phyloP scores from a whole-genome alignment of 1,140 invertebrate genomes.

The Cylas formicarius region DNA sequence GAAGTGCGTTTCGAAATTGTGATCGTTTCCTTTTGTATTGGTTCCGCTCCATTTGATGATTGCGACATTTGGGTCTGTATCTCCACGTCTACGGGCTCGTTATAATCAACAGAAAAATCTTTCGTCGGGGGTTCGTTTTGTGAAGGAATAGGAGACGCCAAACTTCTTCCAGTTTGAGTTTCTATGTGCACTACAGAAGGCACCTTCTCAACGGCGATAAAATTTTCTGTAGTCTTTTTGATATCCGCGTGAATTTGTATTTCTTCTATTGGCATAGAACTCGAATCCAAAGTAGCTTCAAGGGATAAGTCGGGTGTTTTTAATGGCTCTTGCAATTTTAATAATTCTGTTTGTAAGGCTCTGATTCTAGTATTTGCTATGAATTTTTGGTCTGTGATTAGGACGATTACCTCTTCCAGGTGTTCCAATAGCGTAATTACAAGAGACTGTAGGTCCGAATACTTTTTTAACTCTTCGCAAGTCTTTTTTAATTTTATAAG shows the following conservation, averaged over 20 bases:
- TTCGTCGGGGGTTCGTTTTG: slow-evolving; percentile 26
- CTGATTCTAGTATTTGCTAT: slow-evolving; percentile 51
- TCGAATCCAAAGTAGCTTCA: slow-evolving; percentile 54
- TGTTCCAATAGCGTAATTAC: slow-evolving; percentile 51
- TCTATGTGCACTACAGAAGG: slow-evolving; percentile 39
- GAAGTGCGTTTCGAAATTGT: slow-evolving; percentile 59
- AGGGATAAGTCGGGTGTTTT: slow-evolving; percentile 38
- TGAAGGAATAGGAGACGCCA: slow-evolving; percentile 36
- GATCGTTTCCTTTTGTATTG: slow-evolving; percentile 53
- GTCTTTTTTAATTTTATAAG: slow-evolving; percentile 50
- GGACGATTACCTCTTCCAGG: slow-evolving; percentile 46
- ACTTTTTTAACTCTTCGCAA: slow-evolving; percentile 46
- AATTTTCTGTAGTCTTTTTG: slow-evolving; percentile 26
- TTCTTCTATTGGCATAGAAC: slow-evolving; percentile 55
- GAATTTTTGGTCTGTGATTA: slow-evolving; percentile 50
- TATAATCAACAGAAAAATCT: slow-evolving; percentile 46
- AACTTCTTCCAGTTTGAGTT: slow-evolving; percentile 53
- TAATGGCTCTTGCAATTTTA: slow-evolving; percentile 34
- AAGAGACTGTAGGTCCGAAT: slow-evolving; percentile 43
- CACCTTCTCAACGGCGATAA: slow-evolving; percentile 22
- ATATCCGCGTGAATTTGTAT: slow-evolving; percentile 27
- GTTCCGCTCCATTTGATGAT: slow-evolving; percentile 35
- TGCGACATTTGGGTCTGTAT: slow-evolving; percentile 53
- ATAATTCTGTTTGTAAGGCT: slow-evolving; percentile 42
- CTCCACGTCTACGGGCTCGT: slow-evolving; percentile 49